Conservation (phyloP, 2,113 vertebrate genomes). For the Ceyx margarethae region DNA sequence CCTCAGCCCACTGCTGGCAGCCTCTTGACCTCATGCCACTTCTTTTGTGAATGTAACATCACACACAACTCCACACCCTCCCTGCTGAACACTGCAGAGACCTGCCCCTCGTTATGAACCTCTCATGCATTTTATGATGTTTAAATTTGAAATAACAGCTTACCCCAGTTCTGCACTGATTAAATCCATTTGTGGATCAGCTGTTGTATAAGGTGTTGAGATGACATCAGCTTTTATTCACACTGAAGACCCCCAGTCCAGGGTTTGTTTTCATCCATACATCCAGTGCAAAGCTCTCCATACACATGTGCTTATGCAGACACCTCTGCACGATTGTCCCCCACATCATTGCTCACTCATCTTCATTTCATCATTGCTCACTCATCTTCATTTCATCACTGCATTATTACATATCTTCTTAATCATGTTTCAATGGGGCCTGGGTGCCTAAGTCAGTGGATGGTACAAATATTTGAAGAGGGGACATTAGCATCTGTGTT, state of each 20-base stretch:
- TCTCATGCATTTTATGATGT: background rate
- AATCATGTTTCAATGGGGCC: background rate
- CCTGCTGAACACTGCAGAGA: background rate
- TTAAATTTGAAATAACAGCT: background rate
- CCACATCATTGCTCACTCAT: accelerated
- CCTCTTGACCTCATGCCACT: background rate
- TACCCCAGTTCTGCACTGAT: background rate
- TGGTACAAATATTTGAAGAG: background rate
- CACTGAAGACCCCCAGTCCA: background rate
- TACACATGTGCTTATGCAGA: background rate
- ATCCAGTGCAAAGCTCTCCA: background rate
- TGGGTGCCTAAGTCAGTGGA: background rate
- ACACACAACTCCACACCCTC: background rate
- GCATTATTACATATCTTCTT: background rate
- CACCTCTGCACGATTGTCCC: background rate
- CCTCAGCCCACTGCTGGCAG: accelerated
- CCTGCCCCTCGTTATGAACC: background rate
- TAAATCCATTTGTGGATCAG: background rate
- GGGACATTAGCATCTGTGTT: background rate
- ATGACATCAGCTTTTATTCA: background rate
- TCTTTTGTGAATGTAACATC: background rate
- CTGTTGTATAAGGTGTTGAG: background rate
- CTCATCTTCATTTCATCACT: background rate
- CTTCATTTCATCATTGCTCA: background rate
- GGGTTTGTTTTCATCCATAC: background rate